These are phyloP conservation scores for Dryoscopus gambensis DNA, from an alignment of 2,113 vertebrate genomes.

Conservation along the genomic window DNA sequence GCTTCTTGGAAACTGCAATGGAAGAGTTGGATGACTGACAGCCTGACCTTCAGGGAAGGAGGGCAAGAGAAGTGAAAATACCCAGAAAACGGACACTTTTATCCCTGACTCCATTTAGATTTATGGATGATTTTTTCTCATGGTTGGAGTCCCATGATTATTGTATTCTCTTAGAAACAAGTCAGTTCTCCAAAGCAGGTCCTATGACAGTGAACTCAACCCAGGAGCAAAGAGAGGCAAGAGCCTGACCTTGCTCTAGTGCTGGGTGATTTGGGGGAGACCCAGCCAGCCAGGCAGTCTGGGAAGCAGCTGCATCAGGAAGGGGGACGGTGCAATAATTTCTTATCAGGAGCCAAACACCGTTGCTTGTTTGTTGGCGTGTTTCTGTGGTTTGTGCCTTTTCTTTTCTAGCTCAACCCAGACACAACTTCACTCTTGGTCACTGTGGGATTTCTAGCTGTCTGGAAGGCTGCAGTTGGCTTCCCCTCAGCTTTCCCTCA, in stretches of 20 bases:
- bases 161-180: neutral
- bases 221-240: neutral
- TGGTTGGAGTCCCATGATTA: neutral
- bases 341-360: neutral
- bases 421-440: neutral
- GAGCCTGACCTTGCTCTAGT: neutral
- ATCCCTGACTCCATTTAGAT: neutral
- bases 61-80: neutral
- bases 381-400: neutral
- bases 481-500: neutral
- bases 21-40: neutral
- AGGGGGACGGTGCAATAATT: neutral
- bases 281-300: neutral
- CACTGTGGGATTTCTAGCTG: neutral
- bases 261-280: neutral
- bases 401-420: neutral
- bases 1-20: neutral
- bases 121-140: neutral
- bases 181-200: neutral
- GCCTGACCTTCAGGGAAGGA: neutral
- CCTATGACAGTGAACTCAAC: neutral
- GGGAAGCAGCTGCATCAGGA: neutral
- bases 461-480: neutral
- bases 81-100: neutral
- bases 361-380: neutral